Conservation (phyloP, 2,797 vertebrate genomes). For the Cossypha caffra region DNA sequence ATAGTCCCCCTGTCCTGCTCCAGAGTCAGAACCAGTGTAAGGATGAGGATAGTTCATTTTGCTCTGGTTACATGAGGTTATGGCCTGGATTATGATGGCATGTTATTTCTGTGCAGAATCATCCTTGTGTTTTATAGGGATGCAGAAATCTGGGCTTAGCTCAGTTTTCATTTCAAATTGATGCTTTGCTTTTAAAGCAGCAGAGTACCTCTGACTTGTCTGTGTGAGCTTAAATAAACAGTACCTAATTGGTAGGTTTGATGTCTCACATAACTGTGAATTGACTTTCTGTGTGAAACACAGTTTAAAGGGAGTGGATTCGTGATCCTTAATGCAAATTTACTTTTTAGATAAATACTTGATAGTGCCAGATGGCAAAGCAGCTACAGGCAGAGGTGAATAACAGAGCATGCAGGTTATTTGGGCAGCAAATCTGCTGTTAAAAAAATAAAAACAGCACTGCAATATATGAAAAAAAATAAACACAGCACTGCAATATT, state of each 20-base stretch:
- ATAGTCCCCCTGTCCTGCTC: not conserved
- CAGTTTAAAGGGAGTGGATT: not conserved
- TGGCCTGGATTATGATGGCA: not conserved
- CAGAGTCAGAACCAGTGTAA: not conserved
- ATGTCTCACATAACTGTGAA: not conserved
- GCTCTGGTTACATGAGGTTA: slow-evolving; percentile 12
- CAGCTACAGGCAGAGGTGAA: not conserved
- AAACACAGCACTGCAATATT: not conserved
- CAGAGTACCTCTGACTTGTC: not conserved
- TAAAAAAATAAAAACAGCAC: too few species aligned
- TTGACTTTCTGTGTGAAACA: not conserved
- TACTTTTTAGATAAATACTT: not conserved
- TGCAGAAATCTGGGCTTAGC: slow-evolving; percentile 18
- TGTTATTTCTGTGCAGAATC: slow-evolving; percentile 27
- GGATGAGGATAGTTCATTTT: not conserved
- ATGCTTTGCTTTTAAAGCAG: slow-evolving; percentile 4
- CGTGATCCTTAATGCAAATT: not conserved
- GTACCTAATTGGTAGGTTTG: not conserved
- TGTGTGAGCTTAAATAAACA: not conserved
- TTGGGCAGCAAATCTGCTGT: not conserved
- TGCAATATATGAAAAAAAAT: not conserved
- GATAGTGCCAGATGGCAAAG: slow-evolving; percentile 1
- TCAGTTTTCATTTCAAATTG: not conserved
- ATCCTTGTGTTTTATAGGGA: not conserved
- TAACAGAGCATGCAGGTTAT: not conserved